These are phyloP conservation scores for Nephila pilipes DNA, from an alignment of 1,140 invertebrate species.

Conservation along the genomic window DNA sequence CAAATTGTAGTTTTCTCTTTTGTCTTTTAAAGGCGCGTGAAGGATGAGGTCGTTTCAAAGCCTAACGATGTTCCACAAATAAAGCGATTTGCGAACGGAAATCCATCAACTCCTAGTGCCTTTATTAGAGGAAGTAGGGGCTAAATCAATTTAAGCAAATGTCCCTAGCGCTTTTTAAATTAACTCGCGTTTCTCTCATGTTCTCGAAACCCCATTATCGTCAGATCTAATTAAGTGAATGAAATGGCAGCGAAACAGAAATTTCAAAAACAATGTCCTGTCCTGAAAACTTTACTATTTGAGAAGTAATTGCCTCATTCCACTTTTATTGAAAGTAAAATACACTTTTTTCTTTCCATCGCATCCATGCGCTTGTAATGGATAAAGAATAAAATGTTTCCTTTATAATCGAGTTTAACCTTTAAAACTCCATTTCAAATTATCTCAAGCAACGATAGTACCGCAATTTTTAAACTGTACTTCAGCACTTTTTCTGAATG, in stretches of 20 bases:
- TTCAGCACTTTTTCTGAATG: not conserved
- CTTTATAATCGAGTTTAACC: conserved; percentile 50
- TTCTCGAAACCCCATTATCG: conserved; percentile 63
- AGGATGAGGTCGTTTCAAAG: conserved; percentile 56
- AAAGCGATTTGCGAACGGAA: conserved; percentile 73
- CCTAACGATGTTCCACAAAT: conserved; percentile 72
- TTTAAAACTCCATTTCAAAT: conserved; percentile 43
- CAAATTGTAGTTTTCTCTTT: conserved; percentile 57
- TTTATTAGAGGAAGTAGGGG: conserved; percentile 60
- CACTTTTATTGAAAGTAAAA: conserved; percentile 58
- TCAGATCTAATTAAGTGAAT: conserved; percentile 69
- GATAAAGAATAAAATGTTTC: conserved; percentile 55
- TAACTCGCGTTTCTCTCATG: conserved; percentile 58
- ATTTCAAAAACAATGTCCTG: conserved; percentile 69
- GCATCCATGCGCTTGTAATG: conserved; percentile 32
- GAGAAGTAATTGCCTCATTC: conserved; percentile 65
- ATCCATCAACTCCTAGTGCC: conserved; percentile 60
- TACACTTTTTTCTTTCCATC: conserved; percentile 31
- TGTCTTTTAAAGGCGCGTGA: conserved; percentile 53
- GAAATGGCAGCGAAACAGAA: conserved; percentile 69
- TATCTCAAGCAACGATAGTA: conserved; percentile 2
- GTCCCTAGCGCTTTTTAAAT: conserved; percentile 67
- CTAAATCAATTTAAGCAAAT: conserved; percentile 70
- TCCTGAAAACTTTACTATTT: conserved; percentile 62
- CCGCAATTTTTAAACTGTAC: conserved; percentile 21